phyloP scores from a whole-genome alignment of 2,888 invertebrate species.

The Calameuta pallipes region DNA sequence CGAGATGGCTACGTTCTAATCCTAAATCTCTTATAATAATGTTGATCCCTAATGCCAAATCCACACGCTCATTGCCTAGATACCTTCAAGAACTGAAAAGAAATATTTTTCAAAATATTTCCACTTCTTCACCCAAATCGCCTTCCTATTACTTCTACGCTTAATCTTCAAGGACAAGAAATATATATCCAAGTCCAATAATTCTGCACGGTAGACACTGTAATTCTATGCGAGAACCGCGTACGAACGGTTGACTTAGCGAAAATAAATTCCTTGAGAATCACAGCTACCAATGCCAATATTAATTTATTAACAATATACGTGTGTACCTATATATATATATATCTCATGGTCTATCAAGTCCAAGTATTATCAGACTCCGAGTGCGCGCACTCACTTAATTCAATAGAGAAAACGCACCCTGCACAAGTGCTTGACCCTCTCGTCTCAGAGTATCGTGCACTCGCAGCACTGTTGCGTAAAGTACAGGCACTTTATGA shows the following conservation, averaged over 20 bases:
- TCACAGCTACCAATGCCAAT: constrained; percentile 31
- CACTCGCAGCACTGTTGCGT: constrained; percentile 76
- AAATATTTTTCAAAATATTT: background rate
- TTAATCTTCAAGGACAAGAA: background rate
- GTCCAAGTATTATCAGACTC: background rate
- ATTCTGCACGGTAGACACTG: background rate
- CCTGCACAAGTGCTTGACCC: background rate
- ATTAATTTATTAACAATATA: constrained; percentile 31
- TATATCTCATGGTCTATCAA: constrained; percentile 6
- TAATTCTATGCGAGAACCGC: background rate
- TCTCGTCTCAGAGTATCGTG: constrained; percentile 60
- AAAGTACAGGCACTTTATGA: constrained; percentile 73
- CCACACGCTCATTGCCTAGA: background rate
- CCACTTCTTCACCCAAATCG: background rate
- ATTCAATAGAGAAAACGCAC: background rate
- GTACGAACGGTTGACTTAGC: background rate
- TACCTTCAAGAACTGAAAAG: background rate
- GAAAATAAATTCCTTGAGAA: constrained; percentile 7
- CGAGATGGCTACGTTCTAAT: background rate
- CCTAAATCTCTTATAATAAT: background rate
- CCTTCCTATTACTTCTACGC: background rate
- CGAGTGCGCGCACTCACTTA: background rate
- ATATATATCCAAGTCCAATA: background rate
- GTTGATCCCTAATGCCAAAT: background rate
- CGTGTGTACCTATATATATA: constrained; percentile 14